Conservation (phyloP, 2,797 vertebrate species). For the Sebastes iracundus region DNA sequence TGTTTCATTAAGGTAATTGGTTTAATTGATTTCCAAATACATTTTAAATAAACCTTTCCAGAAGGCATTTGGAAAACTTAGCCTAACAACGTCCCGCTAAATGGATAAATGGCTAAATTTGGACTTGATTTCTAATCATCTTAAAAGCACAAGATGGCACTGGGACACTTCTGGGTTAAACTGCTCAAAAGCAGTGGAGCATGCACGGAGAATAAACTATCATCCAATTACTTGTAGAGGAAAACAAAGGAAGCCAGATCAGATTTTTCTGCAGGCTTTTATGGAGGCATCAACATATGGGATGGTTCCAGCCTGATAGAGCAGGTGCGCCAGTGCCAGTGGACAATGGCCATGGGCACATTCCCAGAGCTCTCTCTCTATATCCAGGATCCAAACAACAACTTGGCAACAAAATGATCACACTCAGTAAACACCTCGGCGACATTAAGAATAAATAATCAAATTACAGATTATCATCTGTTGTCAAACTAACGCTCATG, state of each 20-base stretch:
- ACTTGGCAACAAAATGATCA: not conserved
- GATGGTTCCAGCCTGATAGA: slow-evolving; percentile 10
- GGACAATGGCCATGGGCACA: slow-evolving; percentile 8
- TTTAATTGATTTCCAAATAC: not conserved
- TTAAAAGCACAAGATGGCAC: slow-evolving; percentile 20
- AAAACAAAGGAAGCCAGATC: slow-evolving; percentile 18
- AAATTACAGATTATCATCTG: slow-evolving; percentile 16
- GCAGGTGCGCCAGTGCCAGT: slow-evolving; percentile 5
- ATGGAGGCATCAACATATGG: not conserved
- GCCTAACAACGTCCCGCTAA: not conserved
- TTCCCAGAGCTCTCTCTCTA: slow-evolving; percentile 4
- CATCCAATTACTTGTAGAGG: slow-evolving; percentile 31
- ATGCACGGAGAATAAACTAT: slow-evolving; percentile 3
- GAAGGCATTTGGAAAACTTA: not conserved
- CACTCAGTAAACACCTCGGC: too few species aligned
- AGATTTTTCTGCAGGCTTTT: slow-evolving; percentile 11
- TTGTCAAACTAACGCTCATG: not conserved
- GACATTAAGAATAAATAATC: slow-evolving; percentile 18
- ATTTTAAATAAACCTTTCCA: not conserved
- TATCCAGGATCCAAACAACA: slow-evolving; percentile 24
- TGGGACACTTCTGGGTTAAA: not conserved
- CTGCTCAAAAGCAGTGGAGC: not conserved
- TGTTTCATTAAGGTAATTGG: not conserved
- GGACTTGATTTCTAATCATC: slow-evolving; percentile 16
- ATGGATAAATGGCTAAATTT: not conserved